Conservation (phyloP, 1,140 invertebrate species). For the Drosophila takahashii region DNA sequence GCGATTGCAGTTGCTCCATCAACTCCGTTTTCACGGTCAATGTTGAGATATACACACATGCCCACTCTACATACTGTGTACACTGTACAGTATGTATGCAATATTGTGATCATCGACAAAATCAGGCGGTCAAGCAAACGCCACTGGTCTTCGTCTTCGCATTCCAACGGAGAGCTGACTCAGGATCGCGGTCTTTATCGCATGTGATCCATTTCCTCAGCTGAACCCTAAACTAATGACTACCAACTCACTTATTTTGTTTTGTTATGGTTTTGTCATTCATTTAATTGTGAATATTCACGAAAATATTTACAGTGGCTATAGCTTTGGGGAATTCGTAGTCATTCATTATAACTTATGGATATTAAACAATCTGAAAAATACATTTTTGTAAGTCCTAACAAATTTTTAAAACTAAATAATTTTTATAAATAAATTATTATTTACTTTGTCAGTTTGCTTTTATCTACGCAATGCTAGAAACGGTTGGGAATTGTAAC, state of each 20-base stretch:
- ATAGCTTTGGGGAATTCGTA: too few species aligned
- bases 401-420: too few species aligned
- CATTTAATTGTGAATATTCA: background rate
- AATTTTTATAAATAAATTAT: too few species aligned
- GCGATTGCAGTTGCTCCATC: constrained; percentile 18
- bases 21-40: constrained; percentile 62
- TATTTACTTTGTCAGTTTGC: too few species aligned
- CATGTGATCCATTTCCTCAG: background rate
- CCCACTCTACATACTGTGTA: too few species aligned
- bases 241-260: background rate
- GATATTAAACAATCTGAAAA: too few species aligned
- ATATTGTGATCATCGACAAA: constrained; percentile 1
- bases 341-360: too few species aligned
- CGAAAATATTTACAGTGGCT: background rate
- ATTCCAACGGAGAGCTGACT: constrained; percentile 1
- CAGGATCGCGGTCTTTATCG: constrained; percentile 10
- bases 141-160: background rate
- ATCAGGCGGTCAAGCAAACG: constrained; percentile 1
- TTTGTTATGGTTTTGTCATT: background rate
- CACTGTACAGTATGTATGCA: background rate
- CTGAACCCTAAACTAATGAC: background rate
- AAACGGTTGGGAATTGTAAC: too few species aligned
- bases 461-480: too few species aligned
- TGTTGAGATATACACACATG: constrained; percentile 24
- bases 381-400: too few species aligned